A percentile compares a stretch with the other conserved stretches of the same genome.
phyloP scores from a whole-genome alignment of 2,797 vertebrate species.

The Halcyon chelicuti region DNA sequence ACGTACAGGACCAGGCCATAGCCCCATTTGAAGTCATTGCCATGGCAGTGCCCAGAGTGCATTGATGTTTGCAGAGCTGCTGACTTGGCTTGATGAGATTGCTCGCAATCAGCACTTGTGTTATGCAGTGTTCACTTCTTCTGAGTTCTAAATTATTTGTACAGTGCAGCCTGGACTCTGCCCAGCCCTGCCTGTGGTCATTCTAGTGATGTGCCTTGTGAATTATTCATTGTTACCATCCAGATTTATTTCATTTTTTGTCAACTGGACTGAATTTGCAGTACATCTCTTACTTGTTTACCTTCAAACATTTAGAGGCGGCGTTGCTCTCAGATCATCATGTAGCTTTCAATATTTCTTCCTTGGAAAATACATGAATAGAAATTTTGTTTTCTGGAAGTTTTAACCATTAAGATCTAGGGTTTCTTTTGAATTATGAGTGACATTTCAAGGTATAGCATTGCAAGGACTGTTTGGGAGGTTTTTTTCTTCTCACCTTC shows the following conservation, averaged over 20 bases:
- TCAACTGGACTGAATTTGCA: background rate
- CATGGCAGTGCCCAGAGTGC: background rate
- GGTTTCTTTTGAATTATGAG: background rate
- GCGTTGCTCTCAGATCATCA: background rate
- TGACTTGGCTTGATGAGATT: slow-evolving; percentile 10
- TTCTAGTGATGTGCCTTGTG: background rate
- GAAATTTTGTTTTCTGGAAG: background rate
- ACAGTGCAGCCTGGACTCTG: background rate
- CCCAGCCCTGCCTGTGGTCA: background rate
- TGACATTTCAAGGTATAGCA: background rate
- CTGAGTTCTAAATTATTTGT: background rate
- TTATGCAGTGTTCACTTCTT: background rate
- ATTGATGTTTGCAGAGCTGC: background rate
- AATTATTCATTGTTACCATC: slow-evolving; percentile 32
- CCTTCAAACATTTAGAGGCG: background rate
- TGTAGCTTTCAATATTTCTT: background rate
- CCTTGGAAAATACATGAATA: background rate
- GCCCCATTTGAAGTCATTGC: background rate
- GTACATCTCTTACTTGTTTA: background rate
- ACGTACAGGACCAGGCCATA: background rate
- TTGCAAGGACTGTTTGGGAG: background rate
- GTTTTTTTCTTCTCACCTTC: background rate
- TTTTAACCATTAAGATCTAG: background rate
- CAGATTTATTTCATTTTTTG: background rate
- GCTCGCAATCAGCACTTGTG: slow-evolving; percentile 23